Percentiles rank a stretch among this genome's conserved stretches.
Conservation (phyloP, 2,113 vertebrate genomes). For the Apodemus sylvaticus region DNA sequence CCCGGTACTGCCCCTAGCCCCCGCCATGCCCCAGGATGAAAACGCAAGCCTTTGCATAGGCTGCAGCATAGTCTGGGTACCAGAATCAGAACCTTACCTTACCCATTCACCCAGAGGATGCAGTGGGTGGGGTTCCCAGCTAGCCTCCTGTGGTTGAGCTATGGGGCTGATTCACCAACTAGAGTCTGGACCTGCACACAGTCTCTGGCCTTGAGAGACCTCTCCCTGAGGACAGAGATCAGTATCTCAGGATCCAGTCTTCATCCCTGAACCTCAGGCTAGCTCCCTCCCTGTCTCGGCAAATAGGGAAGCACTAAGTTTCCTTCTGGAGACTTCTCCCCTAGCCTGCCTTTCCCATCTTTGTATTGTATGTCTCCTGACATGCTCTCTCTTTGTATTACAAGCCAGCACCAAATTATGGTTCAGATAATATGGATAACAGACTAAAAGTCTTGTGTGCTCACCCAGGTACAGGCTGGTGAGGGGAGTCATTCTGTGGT, state of each 20-base stretch:
- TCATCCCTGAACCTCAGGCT: rapidly evolving
- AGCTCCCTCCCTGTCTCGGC: no score
- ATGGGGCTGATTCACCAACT: neutral
- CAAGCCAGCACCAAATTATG: neutral
- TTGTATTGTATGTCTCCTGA: no score
- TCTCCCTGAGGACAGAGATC: rapidly evolving
- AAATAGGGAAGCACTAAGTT: neutral
- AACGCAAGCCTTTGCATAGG: rapidly evolving
- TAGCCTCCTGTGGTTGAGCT: neutral
- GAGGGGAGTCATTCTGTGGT: no score
- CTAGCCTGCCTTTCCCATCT: neutral
- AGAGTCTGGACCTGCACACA: neutral
- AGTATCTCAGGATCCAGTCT: rapidly evolving
- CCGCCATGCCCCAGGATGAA: no score
- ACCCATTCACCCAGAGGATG: neutral
- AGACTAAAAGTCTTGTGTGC: neutral
- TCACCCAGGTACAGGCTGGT: neutral
- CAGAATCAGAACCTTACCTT: rapidly evolving
- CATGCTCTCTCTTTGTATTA: neutral
- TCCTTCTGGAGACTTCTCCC: neutral
- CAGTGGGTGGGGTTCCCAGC: neutral
- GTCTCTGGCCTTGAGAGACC: neutral
- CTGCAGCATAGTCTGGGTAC: neutral
- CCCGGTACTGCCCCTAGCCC: neutral
- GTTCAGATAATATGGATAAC: neutral